These are phyloP conservation scores for Chrysochloris asiatica DNA, from an alignment of 2,113 vertebrate genomes.

Conservation along the genomic window DNA sequence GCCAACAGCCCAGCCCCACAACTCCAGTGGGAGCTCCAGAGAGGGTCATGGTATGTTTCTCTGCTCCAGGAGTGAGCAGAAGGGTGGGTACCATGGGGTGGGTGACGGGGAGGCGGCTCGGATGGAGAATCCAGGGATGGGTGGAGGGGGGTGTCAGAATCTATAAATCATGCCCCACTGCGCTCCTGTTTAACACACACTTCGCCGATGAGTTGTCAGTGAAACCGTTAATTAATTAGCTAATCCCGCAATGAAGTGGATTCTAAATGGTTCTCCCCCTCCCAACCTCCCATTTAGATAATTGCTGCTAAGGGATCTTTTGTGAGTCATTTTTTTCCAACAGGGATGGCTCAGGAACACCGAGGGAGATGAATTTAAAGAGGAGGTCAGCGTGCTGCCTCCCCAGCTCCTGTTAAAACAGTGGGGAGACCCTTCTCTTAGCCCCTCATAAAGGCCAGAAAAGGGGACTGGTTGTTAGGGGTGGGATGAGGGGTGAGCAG, in stretches of 20 bases:
- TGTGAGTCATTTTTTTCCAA: slow-evolving; percentile 92
- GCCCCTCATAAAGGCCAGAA: background rate
- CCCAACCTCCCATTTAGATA: slow-evolving; percentile 94
- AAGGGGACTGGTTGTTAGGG: background rate
- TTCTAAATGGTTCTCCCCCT: slow-evolving; percentile 94
- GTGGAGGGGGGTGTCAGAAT: slow-evolving; percentile 86
- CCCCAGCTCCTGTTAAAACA: background rate
- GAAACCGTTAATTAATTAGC: slow-evolving; percentile 99
- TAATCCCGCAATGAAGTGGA: slow-evolving; percentile 98
- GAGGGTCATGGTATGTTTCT: background rate
- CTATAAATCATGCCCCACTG: slow-evolving; percentile 95
- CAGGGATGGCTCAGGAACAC: slow-evolving; percentile 83
- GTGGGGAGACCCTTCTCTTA: background rate
- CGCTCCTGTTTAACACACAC: slow-evolving; percentile 98
- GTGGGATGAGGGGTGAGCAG: accelerated
- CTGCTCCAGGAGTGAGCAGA: background rate
- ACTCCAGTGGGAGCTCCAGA: background rate
- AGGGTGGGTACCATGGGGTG: background rate
- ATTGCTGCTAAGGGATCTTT: slow-evolving; percentile 97
- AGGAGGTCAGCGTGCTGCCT: slow-evolving; percentile 19
- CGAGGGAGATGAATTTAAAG: slow-evolving; percentile 80
- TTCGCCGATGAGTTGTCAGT: slow-evolving; percentile 96
- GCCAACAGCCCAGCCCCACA: background rate
- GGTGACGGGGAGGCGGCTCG: background rate
- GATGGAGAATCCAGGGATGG: slow-evolving; percentile 75